phyloP scores from a whole-genome alignment of 2,113 vertebrate species.

The Geococcyx californianus region DNA sequence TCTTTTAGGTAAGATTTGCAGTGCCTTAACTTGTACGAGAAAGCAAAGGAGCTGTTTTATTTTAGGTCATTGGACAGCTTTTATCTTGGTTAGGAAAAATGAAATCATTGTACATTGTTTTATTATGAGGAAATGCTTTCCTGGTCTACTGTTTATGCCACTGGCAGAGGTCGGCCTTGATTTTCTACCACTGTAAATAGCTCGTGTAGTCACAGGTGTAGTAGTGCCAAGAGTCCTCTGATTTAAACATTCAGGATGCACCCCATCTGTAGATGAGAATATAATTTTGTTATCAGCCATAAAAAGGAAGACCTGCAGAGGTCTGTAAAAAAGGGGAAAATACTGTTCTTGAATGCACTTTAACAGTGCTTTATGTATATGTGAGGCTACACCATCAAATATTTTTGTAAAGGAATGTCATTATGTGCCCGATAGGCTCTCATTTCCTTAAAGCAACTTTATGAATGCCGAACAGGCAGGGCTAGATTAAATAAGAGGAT shows the following conservation, averaged over 20 bases:
- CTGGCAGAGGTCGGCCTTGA: background rate
- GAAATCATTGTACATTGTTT: background rate
- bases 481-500: background rate
- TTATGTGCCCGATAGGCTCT: background rate
- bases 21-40: background rate
- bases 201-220: background rate
- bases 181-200: background rate
- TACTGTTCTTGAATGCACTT: background rate
- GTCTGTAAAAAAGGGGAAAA: background rate
- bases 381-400: background rate
- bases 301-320: background rate
- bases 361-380: background rate
- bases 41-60: slow-evolving; percentile 10
- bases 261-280: background rate
- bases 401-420: background rate
- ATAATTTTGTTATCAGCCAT: background rate
- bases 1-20: background rate
- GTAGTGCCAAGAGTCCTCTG: background rate
- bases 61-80: background rate
- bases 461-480: background rate
- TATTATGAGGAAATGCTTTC: background rate
- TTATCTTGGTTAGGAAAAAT: background rate
- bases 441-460: background rate
- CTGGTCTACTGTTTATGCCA: slow-evolving; percentile 14
- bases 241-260: background rate